These are phyloP conservation scores for Capitella teleta DNA, from an alignment of 1,140 invertebrate genomes.

Conservation along the genomic window DNA sequence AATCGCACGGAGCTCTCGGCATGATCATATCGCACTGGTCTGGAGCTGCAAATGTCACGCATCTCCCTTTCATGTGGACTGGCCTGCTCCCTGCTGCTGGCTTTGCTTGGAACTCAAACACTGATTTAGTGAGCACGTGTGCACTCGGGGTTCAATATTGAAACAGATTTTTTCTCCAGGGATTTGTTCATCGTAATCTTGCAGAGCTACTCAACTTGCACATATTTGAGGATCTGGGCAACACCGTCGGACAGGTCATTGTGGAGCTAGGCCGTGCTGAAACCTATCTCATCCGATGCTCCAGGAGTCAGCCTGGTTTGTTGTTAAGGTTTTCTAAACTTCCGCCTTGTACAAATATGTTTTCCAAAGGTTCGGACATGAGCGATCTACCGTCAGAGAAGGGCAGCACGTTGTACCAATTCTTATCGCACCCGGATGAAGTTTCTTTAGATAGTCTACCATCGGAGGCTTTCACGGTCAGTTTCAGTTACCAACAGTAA, in stretches of 20 bases:
- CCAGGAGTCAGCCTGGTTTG: conserved; percentile 24
- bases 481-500: conserved; percentile 10
- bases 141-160: neutral
- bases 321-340: no score
- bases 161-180: conserved; percentile 28
- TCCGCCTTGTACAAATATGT: neutral
- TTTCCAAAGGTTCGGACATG: conserved; percentile 29
- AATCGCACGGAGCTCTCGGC: conserved; percentile 48
- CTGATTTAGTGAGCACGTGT: conserved; percentile 42
- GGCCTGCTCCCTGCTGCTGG: conserved; percentile 54
- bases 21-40: conserved; percentile 57
- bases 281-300: conserved; percentile 45
- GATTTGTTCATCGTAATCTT: conserved; percentile 46
- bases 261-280: conserved; percentile 54
- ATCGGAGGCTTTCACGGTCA: conserved; percentile 50
- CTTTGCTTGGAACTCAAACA: conserved; percentile 52
- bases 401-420: neutral
- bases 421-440: conserved; percentile 37
- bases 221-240: conserved; percentile 48
- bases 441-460: conserved; percentile 51
- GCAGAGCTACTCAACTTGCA: conserved; percentile 51
- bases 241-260: conserved; percentile 49
- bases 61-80: conserved; percentile 55
- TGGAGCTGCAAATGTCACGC: conserved; percentile 53
- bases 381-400: conserved; percentile 50